Evolutionary conservation across 2,113 vertebrate genomes (phyloP).

Genomic region (Phrynosoma platyrhinos): DNA sequence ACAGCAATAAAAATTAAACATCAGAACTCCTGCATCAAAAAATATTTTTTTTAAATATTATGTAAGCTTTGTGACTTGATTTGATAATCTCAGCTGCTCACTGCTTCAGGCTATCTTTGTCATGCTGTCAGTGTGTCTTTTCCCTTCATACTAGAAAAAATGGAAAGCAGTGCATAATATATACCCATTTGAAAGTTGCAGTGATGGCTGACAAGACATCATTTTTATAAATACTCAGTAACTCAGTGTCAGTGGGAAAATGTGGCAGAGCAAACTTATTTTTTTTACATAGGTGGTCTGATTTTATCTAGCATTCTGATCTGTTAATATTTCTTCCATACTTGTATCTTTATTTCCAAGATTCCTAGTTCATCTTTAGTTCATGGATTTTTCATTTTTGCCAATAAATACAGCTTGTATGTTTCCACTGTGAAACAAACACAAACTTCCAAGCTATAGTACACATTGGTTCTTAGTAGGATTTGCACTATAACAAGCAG

Average conservation of each 20-base stretch:
- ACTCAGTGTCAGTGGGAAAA: constrained; percentile 14
- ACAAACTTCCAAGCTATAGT: not conserved
- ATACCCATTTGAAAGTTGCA: not conserved
- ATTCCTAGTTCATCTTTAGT: constrained; percentile 5
- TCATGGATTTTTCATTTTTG: not conserved
- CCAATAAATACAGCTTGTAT: not conserved
- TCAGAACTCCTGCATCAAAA: constrained; percentile 27
- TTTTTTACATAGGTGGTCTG: not conserved
- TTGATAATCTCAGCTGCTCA: constrained; percentile 35
- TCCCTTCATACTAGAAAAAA: constrained; percentile 29
- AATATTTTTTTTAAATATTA: constrained; percentile 36
- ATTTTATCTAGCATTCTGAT: not conserved
- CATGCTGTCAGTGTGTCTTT: constrained; percentile 18
- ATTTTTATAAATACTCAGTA: constrained; percentile 5
- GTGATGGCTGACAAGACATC: constrained; percentile 23
- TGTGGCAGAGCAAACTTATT: not conserved
- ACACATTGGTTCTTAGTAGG: no score
- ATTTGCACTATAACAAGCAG: no score
- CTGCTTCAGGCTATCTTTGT: constrained; percentile 42
- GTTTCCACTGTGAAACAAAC: not conserved
- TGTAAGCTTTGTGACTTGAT: not conserved
- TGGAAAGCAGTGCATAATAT: constrained; percentile 8
- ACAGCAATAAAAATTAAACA: constrained; percentile 44
- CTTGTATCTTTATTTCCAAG: no score
- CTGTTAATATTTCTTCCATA: not conserved